Evolutionary conservation across 2,888 invertebrate species (phyloP).

Genomic region (Linnaemya vulpina): DNA sequence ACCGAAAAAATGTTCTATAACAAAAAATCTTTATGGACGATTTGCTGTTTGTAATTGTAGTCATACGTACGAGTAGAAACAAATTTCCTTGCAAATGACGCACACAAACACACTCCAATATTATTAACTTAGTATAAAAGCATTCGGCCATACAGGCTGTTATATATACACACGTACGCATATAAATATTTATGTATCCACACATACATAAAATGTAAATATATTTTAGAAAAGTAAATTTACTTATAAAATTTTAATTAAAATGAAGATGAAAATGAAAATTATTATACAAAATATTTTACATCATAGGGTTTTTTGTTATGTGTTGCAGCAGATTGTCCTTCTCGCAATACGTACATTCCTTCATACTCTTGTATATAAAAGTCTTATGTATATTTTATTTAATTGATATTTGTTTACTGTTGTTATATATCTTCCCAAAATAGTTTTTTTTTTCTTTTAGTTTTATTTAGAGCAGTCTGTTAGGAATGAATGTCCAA

Average conservation of each 20-base stretch:
- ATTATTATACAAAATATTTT: constrained; percentile 16
- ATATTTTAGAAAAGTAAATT: constrained; percentile 68
- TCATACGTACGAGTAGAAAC: constrained; percentile 13
- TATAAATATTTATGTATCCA: background rate
- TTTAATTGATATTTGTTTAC: constrained; percentile 52
- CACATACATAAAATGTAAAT: constrained; percentile 45
- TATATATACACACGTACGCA: background rate
- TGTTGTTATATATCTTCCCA: background rate
- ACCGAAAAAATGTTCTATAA: constrained; percentile 42
- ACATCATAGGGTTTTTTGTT: constrained; percentile 1
- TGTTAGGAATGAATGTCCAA: background rate
- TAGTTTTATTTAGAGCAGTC: background rate
- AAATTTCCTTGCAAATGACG: too few relatives aligned
- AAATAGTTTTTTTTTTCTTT: background rate
- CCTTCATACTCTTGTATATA: background rate
- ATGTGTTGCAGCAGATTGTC: background rate
- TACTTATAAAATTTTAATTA: constrained; percentile 70
- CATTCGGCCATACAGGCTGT: background rate
- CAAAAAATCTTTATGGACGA: constrained; percentile 58
- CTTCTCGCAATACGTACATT: background rate
- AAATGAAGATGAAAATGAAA: constrained; percentile 66
- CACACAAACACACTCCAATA: background rate
- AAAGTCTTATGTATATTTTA: constrained; percentile 61
- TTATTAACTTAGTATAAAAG: background rate
- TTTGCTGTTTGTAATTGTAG: constrained; percentile 57